Conservation (phyloP, 2,113 vertebrate species). For the Hemichromis elongatus region DNA sequence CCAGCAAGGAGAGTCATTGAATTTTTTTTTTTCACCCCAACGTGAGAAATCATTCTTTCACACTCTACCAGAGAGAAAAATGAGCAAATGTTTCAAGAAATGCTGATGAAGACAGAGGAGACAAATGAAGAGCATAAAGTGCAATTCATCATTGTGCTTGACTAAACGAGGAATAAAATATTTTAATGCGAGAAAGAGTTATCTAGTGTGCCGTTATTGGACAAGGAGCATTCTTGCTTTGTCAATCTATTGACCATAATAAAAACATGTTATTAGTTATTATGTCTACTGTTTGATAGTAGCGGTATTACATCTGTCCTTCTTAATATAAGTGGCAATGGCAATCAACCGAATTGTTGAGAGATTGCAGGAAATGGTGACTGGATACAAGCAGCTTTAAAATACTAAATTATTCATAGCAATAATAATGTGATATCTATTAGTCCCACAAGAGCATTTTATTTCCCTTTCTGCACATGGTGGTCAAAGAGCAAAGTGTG, state of each 20-base stretch:
- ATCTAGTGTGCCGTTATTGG: background rate
- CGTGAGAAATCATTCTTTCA: slow-evolving; percentile 45
- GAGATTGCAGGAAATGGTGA: background rate
- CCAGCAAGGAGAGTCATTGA: background rate
- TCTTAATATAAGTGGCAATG: background rate
- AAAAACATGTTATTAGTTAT: background rate
- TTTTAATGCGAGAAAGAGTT: slow-evolving; percentile 14
- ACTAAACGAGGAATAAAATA: slow-evolving; percentile 44
- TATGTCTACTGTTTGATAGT: background rate
- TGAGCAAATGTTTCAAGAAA: slow-evolving; percentile 37
- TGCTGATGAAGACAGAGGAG: slow-evolving; percentile 54
- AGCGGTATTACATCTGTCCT: background rate
- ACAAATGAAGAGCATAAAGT: slow-evolving; percentile 45
- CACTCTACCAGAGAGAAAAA: slow-evolving; percentile 60
- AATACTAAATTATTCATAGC: background rate
- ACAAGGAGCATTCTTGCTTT: background rate
- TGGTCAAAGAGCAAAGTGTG: background rate
- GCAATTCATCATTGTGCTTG: slow-evolving; percentile 51
- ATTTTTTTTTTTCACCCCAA: background rate
- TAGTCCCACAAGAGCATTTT: background rate
- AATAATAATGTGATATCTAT: slow-evolving; percentile 4
- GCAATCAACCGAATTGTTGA: background rate
- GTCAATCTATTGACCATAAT: background rate
- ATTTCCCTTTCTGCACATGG: background rate
- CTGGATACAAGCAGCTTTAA: background rate